Conservation (phyloP, 2,888 invertebrate genomes). For the Laspeyria flexula region DNA sequence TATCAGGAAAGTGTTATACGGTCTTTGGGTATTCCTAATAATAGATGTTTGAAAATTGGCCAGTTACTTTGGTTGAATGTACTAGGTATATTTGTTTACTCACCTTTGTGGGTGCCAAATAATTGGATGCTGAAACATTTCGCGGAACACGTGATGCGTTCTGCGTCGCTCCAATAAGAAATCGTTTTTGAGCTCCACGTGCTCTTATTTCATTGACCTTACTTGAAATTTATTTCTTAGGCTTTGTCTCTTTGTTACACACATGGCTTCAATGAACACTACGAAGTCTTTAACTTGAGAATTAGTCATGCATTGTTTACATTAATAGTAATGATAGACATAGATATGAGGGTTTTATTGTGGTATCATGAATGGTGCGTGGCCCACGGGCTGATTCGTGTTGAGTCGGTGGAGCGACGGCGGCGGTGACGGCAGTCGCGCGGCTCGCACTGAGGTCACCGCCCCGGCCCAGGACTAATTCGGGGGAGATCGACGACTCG, state of each 20-base stretch:
- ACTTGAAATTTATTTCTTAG: slow-evolving; percentile 46
- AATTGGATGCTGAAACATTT: slow-evolving; percentile 39
- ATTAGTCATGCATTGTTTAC: slow-evolving; percentile 44
- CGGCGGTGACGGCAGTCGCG: slow-evolving; percentile 56
- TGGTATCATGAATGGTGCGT: slow-evolving; percentile 22
- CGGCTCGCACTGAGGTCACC: slow-evolving; percentile 71
- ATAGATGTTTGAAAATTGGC: slow-evolving; percentile 36
- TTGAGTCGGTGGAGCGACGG: slow-evolving; percentile 46
- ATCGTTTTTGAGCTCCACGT: slow-evolving; percentile 49
- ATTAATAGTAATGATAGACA: slow-evolving; percentile 15
- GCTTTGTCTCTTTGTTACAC: slow-evolving; percentile 55
- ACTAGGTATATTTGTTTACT: slow-evolving; percentile 40
- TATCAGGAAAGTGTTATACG: slow-evolving; percentile 27
- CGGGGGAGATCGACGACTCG: slow-evolving; percentile 84
- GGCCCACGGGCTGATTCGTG: slow-evolving; percentile 32
- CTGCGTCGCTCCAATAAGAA: slow-evolving; percentile 36
- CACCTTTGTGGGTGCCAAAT: slow-evolving; percentile 49
- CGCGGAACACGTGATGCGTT: slow-evolving; percentile 48
- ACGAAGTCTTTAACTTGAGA: slow-evolving; percentile 21
- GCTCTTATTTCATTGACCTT: slow-evolving; percentile 63
- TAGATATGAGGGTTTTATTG: slow-evolving; percentile 16
- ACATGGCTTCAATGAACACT: slow-evolving; percentile 34
- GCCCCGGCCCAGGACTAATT: slow-evolving; percentile 85
- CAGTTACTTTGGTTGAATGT: slow-evolving; percentile 39
- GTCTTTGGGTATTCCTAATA: slow-evolving; percentile 37